Evolutionary conservation across 2,113 vertebrate species (phyloP).

Genomic region (Etheostoma spectabile): DNA sequence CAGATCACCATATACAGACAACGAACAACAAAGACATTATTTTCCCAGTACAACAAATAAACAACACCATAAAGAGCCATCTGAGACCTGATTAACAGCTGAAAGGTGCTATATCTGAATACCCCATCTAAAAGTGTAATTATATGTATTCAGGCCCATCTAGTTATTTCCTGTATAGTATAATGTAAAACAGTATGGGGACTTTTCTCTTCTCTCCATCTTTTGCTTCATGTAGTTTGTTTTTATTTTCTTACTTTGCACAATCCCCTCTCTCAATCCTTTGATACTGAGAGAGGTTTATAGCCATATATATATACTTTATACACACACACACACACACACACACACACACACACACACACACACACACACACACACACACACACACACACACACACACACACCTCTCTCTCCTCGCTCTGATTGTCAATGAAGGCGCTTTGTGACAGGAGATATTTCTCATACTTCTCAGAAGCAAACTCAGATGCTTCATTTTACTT

Average conservation of each 20-base stretch:
- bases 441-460: conserved; percentile 41
- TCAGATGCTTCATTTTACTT: conserved; percentile 25
- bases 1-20: too few relatives aligned
- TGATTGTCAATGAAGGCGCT: conserved; percentile 41
- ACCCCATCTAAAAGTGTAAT: neutral
- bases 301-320: too few relatives aligned
- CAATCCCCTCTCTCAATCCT: conserved; percentile 17
- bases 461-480: conserved; percentile 11
- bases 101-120: too few relatives aligned
- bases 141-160: neutral
- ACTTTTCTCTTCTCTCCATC: neutral
- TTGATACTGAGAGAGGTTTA: neutral
- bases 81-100: too few relatives aligned
- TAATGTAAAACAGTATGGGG: neutral
- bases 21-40: too few relatives aligned
- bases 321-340: too few relatives aligned
- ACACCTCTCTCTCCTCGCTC: conserved; percentile 20
- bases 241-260: conserved; percentile 8
- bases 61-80: too few relatives aligned
- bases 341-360: neutral
- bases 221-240: neutral
- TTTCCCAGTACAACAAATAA: too few relatives aligned
- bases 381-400: conserved; percentile 2
- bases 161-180: neutral
- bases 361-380: conserved; percentile 6